Percentiles rank a stretch among this genome's conserved stretches.
Conservation (phyloP, 2,113 vertebrate species). For the Psammodynastes pulverulentus region DNA sequence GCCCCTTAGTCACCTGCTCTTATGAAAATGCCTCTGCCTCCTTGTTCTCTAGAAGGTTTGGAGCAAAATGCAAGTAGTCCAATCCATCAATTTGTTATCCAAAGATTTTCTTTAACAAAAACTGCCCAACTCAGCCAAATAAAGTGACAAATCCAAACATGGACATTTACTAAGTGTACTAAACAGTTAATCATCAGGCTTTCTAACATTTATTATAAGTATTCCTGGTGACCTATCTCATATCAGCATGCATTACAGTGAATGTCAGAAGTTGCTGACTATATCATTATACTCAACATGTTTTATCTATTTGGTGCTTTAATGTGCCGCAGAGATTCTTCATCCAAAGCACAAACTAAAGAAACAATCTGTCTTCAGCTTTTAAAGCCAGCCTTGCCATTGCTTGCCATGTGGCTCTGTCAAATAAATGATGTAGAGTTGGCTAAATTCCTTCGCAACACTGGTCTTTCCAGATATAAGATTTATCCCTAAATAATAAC, state of each 20-base stretch:
- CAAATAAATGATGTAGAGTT: constrained; percentile 24
- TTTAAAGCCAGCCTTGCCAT: constrained; percentile 12
- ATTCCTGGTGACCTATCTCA: constrained; percentile 4
- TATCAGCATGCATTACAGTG: neutral
- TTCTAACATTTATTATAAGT: neutral
- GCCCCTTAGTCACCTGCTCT: neutral
- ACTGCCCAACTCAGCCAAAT: neutral
- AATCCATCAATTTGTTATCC: neutral
- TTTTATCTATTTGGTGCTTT: constrained; percentile 13
- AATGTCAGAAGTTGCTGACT: constrained; percentile 11
- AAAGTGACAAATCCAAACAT: neutral
- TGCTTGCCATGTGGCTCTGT: constrained; percentile 18
- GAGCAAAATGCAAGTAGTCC: neutral
- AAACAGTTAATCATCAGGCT: neutral
- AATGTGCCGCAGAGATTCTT: constrained; percentile 3
- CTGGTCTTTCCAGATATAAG: constrained; percentile 1
- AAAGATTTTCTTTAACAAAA: neutral
- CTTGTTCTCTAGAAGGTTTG: neutral
- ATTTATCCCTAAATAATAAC: constrained; percentile 8
- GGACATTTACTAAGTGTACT: neutral
- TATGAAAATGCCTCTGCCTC: neutral
- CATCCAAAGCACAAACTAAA: constrained; percentile 18
- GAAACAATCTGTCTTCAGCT: constrained; percentile 26
- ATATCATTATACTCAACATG: constrained; percentile 1
- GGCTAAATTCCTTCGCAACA: constrained; percentile 7